Percentiles rank a stretch among this genome's conserved stretches.
These are phyloP conservation scores for Globicephala melas DNA, from an alignment of 2,113 vertebrate species.

Conservation along the genomic window DNA sequence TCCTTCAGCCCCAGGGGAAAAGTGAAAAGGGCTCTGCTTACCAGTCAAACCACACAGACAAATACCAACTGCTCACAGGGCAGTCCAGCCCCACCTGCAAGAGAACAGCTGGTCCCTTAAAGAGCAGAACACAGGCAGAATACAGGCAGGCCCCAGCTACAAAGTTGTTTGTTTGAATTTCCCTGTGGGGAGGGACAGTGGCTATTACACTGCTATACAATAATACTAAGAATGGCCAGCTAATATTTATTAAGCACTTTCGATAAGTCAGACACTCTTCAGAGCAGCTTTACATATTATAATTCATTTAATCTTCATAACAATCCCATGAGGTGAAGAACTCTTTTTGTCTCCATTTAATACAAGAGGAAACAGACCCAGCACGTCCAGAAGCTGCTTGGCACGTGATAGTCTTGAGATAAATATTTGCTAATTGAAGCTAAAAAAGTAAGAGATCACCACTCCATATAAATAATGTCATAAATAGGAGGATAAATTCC, in stretches of 20 bases:
- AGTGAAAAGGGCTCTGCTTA: neutral
- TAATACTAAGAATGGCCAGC: neutral
- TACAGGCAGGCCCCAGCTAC: neutral
- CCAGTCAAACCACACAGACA: neutral
- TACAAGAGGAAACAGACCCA: neutral
- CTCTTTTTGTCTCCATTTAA: neutral
- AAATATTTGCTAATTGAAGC: constrained; percentile 17
- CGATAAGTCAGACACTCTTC: neutral
- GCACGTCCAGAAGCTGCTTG: neutral
- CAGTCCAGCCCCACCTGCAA: neutral
- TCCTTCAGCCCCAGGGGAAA: neutral
- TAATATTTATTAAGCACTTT: neutral
- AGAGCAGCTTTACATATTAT: neutral
- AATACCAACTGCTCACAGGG: neutral
- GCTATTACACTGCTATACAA: neutral
- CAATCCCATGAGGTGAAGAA: neutral
- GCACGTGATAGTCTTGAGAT: neutral
- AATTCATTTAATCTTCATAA: neutral
- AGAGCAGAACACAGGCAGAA: neutral
- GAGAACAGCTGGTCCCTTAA: constrained; percentile 17
- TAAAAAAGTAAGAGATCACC: neutral
- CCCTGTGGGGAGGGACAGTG: neutral
- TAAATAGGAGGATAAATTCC: neutral
- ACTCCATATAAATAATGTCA: neutral
- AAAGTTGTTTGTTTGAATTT: neutral